A percentile compares a stretch with the other conserved stretches of the same genome.
Evolutionary conservation across 2,113 vertebrate species (phyloP).

Genomic region (Mobula hypostoma): DNA sequence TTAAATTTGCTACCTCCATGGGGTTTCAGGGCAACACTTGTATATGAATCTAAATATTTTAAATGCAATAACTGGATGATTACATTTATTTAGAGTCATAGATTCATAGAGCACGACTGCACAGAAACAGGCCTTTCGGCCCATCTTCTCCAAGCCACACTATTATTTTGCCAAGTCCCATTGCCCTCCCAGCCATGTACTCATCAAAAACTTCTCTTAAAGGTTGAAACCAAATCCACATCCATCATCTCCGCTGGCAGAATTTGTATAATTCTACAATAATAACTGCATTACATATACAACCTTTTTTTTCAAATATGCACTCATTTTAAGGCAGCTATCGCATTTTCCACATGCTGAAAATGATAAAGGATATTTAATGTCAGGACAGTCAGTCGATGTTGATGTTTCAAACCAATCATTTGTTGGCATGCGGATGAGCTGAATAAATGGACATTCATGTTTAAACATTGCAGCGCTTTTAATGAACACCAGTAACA

Average conservation of each 20-base stretch:
- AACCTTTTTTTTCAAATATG: not conserved
- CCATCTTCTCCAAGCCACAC: too few species aligned
- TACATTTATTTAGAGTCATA: not conserved
- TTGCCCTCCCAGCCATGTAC: too few species aligned
- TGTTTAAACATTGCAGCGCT: constrained; percentile 24
- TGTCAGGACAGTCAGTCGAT: not conserved
- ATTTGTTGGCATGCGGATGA: not conserved
- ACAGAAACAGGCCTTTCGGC: too few species aligned
- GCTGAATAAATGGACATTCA: constrained; percentile 14
- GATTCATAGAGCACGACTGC: too few species aligned
- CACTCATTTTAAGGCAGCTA: not conserved
- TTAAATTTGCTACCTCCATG: not conserved
- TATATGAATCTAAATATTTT: not conserved
- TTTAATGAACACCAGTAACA: not conserved
- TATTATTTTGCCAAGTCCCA: too few species aligned
- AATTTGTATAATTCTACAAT: not conserved
- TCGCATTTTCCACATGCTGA: not conserved
- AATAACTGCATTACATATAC: not conserved
- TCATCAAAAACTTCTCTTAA: too few species aligned
- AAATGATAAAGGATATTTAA: not conserved
- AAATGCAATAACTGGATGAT: not conserved
- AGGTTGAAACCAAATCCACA: too few species aligned
- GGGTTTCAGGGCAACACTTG: not conserved
- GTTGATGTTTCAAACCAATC: not conserved
- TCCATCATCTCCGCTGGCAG: too few species aligned